phyloP scores from a whole-genome alignment of 2,113 vertebrate species.

The Alouatta palliata region DNA sequence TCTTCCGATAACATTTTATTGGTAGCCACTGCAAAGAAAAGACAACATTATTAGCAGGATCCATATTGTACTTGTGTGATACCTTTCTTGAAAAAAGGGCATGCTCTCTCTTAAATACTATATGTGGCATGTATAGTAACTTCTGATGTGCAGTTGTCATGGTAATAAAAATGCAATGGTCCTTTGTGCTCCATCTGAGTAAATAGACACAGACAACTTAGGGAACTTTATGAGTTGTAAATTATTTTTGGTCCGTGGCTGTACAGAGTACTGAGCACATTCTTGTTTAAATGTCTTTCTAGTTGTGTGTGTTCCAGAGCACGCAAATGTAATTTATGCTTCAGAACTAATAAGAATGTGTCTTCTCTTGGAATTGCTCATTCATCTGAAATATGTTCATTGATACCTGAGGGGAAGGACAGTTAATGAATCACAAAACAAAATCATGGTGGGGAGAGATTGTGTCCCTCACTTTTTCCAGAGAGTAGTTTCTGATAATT shows the following conservation, averaged over 20 bases:
- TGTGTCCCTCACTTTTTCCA: constrained; percentile 40
- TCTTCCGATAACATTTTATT: not conserved
- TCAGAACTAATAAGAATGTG: constrained; percentile 54
- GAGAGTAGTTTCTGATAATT: constrained; percentile 69
- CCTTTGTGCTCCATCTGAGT: constrained; percentile 56
- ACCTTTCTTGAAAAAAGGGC: constrained; percentile 9
- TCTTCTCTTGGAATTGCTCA: constrained; percentile 68
- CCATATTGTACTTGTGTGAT: not conserved
- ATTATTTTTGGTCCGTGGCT: constrained; percentile 46
- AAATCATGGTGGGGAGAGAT: not conserved
- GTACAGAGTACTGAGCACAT: not conserved
- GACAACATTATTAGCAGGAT: not conserved
- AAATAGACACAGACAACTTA: constrained; percentile 10
- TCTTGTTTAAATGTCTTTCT: constrained; percentile 50
- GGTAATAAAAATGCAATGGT: constrained; percentile 54
- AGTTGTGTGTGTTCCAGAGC: constrained; percentile 58
- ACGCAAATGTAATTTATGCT: constrained; percentile 64
- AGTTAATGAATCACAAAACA: constrained; percentile 68
- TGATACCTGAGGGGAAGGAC: constrained; percentile 23
- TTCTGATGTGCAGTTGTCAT: constrained; percentile 8
- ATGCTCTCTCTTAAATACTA: not conserved
- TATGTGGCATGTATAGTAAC: not conserved
- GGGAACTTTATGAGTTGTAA: constrained; percentile 49
- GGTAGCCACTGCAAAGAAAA: constrained; percentile 28
- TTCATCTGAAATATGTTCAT: constrained; percentile 54